Evolutionary conservation across 2,888 invertebrate species (phyloP), one percentile per base, ranked within the genome.

Genomic region (Lypha dubia): DNA sequence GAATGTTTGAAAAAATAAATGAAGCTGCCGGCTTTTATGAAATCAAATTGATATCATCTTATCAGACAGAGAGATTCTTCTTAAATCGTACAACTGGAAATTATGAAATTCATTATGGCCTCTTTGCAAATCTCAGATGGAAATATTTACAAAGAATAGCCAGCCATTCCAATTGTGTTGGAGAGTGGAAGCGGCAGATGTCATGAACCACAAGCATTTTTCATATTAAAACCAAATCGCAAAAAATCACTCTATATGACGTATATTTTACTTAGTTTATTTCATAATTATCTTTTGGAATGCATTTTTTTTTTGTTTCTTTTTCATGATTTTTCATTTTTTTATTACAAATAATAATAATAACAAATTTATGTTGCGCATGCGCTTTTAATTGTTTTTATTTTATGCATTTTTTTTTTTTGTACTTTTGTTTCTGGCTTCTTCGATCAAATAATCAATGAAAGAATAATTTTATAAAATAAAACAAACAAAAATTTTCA

Each of bases 361-460:
- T 44, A 73, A 51, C 63, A 74, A 32, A 46, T 77, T 79, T 79
- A 84, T 84, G 84, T 84, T 84, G 77, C 84, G 84, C 84, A 84
- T 84, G 84, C 74, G 81, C 79, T 79, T 80, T 60, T 73, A 73
- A 51, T 62, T 83, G 51, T 62, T 60, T 71, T 76, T 22, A 49
- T 65, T 75, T 77, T 15, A 56, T 68, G 65, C 60, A 70, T 74
- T 70, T 75, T 77, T 38, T 38, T 38, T 38, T 38, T 6, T 38
- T 38, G 60, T 41, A 49, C 22, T 60, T 74, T 44, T 63, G 41
- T 68, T 62, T 63, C 49, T 67, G 32, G 67, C 60, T 62, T 67
- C 68, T 15, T 51, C 41, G 32, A 41, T 13, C 15, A 13, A 44
- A 71, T n/a, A n/a, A n/a, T n/a, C n/a, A 15, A 65, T 58, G 28